A percentile compares a stretch with the other conserved stretches of the same genome.
Conservation (phyloP, 2,888 invertebrate species). For the Creontiades dilutus region DNA sequence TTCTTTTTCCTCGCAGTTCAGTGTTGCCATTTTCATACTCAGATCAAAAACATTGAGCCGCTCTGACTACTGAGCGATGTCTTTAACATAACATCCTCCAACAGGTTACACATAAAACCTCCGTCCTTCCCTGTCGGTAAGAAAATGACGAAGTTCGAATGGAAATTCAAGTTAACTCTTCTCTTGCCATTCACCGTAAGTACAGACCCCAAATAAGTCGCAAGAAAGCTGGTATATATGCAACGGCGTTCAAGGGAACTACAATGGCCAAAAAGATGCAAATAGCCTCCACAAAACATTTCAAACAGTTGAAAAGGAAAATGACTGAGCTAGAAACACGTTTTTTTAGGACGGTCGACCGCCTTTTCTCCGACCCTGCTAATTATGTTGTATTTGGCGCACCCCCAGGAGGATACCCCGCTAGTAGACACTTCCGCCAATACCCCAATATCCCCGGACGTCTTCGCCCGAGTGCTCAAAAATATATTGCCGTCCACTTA, state of each 20-base stretch:
- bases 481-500: conserved; percentile 16
- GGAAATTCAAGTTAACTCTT: no score
- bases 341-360: neutral
- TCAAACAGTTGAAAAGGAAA: conserved; percentile 15
- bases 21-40: no score
- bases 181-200: no score
- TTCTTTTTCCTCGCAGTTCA: no score
- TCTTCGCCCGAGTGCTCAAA: neutral
- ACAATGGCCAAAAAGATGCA: conserved; percentile 9
- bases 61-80: no score
- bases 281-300: conserved; percentile 5
- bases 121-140: no score
- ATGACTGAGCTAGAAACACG: conserved; percentile 24
- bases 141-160: no score
- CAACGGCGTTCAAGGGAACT: neutral
- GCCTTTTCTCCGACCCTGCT: conserved; percentile 24
- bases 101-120: no score
- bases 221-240: neutral
- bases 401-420: neutral
- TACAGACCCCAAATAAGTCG: neutral
- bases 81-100: no score
- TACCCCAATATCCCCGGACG: neutral
- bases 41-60: no score
- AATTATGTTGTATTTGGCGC: conserved; percentile 33
- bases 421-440: conserved; percentile 19